These are phyloP conservation scores for Erynnis tages DNA, from an alignment of 2,888 invertebrate species.

Conservation along the genomic window DNA sequence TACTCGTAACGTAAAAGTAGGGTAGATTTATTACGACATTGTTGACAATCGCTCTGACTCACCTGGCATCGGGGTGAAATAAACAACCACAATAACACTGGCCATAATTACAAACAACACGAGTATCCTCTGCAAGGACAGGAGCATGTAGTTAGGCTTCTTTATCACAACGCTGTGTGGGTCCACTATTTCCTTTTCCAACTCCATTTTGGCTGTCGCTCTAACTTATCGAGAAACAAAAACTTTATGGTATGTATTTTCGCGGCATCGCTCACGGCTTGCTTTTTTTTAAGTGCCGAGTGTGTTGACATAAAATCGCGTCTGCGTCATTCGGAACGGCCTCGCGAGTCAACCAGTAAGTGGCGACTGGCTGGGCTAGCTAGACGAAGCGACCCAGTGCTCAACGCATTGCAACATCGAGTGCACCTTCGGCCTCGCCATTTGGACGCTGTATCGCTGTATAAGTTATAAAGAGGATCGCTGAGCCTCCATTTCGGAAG, in stretches of 20 bases:
- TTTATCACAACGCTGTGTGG: slow-evolving; percentile 46
- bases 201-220: slow-evolving; percentile 47
- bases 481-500: slow-evolving; percentile 65
- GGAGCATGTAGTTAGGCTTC: slow-evolving; percentile 79
- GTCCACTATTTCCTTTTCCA: slow-evolving; percentile 53
- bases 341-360: slow-evolving; percentile 63
- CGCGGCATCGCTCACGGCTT: slow-evolving; percentile 36
- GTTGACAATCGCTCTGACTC: slow-evolving; percentile 29
- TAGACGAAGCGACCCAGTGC: slow-evolving; percentile 34
- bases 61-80: slow-evolving; percentile 88
- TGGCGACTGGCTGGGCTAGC: slow-evolving; percentile 70
- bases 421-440: slow-evolving; percentile 34
- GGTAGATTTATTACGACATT: neutral
- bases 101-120: slow-evolving; percentile 84
- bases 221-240: neutral
- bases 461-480: too few species aligned
- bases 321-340: slow-evolving; percentile 49
- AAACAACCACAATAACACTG: slow-evolving; percentile 85
- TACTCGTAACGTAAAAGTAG: neutral
- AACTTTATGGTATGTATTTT: neutral
- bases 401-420: slow-evolving; percentile 40
- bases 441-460: slow-evolving; percentile 30
- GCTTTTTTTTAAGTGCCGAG: slow-evolving; percentile 30
- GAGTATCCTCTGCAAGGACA: slow-evolving; percentile 84
- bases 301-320: slow-evolving; percentile 23